phyloP scores from a whole-genome alignment of 2,888 invertebrate genomes.

The Sialis lutaria region DNA sequence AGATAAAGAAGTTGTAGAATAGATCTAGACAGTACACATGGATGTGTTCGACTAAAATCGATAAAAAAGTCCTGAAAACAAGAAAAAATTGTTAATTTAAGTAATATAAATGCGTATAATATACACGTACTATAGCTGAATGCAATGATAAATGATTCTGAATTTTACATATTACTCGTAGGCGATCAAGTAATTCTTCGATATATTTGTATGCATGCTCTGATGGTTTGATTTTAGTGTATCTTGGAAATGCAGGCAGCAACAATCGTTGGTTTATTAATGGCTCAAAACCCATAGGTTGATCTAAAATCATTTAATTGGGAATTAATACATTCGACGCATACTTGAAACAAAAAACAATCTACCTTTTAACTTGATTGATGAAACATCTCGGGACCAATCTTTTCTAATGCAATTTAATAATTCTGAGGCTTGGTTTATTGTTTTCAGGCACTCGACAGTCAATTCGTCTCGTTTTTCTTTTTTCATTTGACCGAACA shows the following conservation, averaged over 20 bases:
- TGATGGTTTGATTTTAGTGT: slow-evolving; percentile 75
- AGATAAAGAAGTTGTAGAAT: slow-evolving; percentile 71
- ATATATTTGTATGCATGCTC: slow-evolving; percentile 65
- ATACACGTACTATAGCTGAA: slow-evolving; percentile 49
- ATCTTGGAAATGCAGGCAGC: slow-evolving; percentile 96
- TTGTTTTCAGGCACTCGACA: slow-evolving; percentile 62
- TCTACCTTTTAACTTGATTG: not conserved
- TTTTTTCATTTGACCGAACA: slow-evolving; percentile 1
- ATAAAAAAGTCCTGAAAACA: slow-evolving; percentile 71
- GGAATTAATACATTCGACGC: not conserved
- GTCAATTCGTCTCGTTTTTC: slow-evolving; percentile 27
- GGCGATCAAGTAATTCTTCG: slow-evolving; percentile 62
- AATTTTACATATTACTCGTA: slow-evolving; percentile 68
- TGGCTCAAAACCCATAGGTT: slow-evolving; percentile 89
- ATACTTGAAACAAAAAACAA: not conserved
- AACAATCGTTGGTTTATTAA: slow-evolving; percentile 87
- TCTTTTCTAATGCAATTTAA: slow-evolving; percentile 53
- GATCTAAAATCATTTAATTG: slow-evolving; percentile 44
- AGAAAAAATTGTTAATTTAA: not conserved
- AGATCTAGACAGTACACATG: slow-evolving; percentile 85
- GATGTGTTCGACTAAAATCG: slow-evolving; percentile 73
- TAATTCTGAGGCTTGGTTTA: slow-evolving; percentile 67
- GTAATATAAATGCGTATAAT: not conserved
- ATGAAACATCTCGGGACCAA: not conserved
- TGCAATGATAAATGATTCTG: slow-evolving; percentile 64